Evolutionary conservation across 2,888 invertebrate species (phyloP).

Genomic region (Horisme vitalbata): DNA sequence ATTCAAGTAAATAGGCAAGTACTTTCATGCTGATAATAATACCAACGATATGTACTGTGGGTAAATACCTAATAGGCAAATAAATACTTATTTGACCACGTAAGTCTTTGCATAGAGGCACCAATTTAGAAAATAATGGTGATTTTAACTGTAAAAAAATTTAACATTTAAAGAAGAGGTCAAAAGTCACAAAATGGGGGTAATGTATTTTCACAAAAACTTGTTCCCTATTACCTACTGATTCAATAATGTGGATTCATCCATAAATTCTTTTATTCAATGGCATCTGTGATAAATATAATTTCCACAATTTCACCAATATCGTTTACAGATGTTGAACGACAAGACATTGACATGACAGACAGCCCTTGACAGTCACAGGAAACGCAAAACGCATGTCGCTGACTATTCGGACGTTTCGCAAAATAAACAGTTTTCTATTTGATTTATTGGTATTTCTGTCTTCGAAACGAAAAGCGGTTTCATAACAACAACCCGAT

Average conservation of each 20-base stretch:
- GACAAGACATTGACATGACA: conserved; percentile 24
- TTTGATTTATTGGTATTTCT: conserved; percentile 12
- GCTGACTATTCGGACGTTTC: conserved; percentile 16
- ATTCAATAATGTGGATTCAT: conserved; percentile 10
- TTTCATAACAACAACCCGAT: conserved; percentile 9
- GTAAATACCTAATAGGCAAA: not conserved
- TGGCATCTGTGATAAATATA: too few species aligned
- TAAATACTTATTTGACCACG: not conserved
- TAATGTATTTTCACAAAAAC: not conserved
- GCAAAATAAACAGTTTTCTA: conserved; percentile 24
- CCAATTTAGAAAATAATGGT: too few species aligned
- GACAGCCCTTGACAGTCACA: too few species aligned
- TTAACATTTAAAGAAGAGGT: too few species aligned
- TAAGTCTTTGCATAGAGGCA: not conserved
- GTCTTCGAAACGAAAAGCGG: not conserved
- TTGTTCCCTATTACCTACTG: too few species aligned
- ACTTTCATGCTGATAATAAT: not conserved
- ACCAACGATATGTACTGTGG: not conserved
- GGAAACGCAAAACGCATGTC: conserved; percentile 23
- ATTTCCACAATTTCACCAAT: too few species aligned
- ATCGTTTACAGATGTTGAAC: conserved; percentile 10
- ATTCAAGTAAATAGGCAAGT: too few species aligned
- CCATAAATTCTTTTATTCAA: too few species aligned
- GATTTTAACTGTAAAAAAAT: too few species aligned
- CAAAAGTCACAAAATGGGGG: not conserved